Evolutionary conservation across 2,888 invertebrate species (phyloP).

Genomic region (Hyposoter dolosus): DNA sequence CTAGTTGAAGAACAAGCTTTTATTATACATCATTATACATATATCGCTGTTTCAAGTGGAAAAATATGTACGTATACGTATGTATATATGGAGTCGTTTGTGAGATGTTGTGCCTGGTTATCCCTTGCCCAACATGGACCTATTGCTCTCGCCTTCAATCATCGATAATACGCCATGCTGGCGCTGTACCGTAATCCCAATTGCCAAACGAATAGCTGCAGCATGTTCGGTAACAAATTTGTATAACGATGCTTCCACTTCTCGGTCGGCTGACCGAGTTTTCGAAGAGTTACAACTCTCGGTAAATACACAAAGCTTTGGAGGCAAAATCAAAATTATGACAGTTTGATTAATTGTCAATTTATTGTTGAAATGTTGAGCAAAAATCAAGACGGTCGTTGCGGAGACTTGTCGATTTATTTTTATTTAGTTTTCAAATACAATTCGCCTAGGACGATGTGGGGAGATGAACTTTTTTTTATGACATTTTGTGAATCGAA

Average conservation of each 20-base stretch:
- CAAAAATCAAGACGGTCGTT: background rate
- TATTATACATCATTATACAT: background rate
- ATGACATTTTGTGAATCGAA: background rate
- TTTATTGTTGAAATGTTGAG: background rate
- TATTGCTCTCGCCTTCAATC: conserved; percentile 23
- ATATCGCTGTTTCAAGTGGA: background rate
- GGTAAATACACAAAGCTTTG: background rate
- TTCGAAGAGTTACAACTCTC: conserved; percentile 2
- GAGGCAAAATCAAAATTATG: background rate
- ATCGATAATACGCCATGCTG: conserved; percentile 26
- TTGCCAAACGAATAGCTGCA: background rate
- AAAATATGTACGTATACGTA: background rate
- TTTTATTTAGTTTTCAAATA: background rate
- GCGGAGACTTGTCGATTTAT: background rate
- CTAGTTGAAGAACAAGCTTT: background rate
- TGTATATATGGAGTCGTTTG: background rate
- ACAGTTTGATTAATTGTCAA: background rate
- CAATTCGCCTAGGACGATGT: background rate
- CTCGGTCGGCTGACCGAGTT: conserved; percentile 36
- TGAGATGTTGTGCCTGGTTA: background rate
- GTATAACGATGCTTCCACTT: conserved; percentile 12
- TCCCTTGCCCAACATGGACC: conserved; percentile 12
- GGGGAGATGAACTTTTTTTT: background rate
- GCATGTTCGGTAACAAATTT: background rate
- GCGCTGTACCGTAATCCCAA: conserved; percentile 5